Percentiles rank a stretch among this genome's conserved stretches.
Evolutionary conservation across 2,888 invertebrate genomes (phyloP).

Genomic region (Amitus sp.): DNA sequence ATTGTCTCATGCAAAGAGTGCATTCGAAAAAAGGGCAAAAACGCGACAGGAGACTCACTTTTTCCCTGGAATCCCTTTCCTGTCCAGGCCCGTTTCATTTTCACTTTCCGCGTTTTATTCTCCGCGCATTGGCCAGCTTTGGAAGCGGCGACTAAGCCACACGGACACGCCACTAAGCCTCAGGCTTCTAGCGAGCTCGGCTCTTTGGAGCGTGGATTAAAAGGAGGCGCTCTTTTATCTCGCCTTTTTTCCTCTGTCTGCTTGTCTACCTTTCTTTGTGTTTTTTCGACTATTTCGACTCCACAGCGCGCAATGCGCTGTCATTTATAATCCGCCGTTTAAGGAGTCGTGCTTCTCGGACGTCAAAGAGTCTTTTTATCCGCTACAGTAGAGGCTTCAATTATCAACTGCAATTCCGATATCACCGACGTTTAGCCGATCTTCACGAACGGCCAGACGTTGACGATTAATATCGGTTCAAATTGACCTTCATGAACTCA

Average conservation of each 20-base stretch:
- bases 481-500: too few species aligned
- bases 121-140: conserved; percentile 42
- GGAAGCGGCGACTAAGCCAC: conserved; percentile 45
- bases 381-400: too few species aligned
- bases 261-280: conserved; percentile 5
- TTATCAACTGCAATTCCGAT: too few species aligned
- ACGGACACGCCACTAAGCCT: conserved; percentile 49
- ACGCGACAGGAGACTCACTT: conserved; percentile 44
- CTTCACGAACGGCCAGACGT: too few species aligned
- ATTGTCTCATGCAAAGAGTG: conserved; percentile 41
- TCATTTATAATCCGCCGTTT: background rate
- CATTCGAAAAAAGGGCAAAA: conserved; percentile 54
- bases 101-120: conserved; percentile 57
- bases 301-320: background rate
- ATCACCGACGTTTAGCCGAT: too few species aligned
- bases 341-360: background rate
- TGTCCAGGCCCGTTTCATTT: conserved; percentile 54
- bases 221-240: conserved; percentile 34
- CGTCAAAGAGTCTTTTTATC: too few species aligned
- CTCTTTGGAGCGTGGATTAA: conserved; percentile 40
- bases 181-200: conserved; percentile 36
- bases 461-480: too few species aligned
- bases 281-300: conserved; percentile 6
- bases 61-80: conserved; percentile 47
- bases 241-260: conserved; percentile 12